Conservation (phyloP, 1,140 invertebrate species). For the Drosophila athabasca region DNA sequence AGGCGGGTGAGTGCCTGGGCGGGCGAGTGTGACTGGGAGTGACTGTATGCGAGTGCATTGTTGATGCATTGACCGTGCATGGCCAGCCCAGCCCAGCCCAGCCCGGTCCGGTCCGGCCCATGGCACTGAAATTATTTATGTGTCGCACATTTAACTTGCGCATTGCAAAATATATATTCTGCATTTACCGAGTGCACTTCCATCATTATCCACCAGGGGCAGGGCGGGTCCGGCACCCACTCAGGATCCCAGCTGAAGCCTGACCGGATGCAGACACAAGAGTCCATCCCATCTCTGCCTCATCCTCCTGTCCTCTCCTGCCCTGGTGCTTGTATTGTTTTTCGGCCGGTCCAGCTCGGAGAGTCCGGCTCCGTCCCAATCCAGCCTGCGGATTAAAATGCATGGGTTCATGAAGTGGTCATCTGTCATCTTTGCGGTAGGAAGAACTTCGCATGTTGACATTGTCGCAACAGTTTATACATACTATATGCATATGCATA, state of each 20-base stretch:
- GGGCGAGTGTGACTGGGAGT: not conserved
- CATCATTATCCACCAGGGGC: slow-evolving; percentile 70
- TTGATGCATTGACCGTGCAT: slow-evolving; percentile 60
- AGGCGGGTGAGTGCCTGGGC: not conserved
- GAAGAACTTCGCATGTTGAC: slow-evolving; percentile 81
- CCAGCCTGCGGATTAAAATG: slow-evolving; percentile 71
- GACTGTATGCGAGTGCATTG: slow-evolving; percentile 41
- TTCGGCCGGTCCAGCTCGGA: slow-evolving; percentile 36
- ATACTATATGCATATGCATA: slow-evolving; percentile 47
- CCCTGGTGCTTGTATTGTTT: slow-evolving; percentile 63
- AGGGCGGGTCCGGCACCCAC: not conserved
- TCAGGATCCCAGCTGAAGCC: slow-evolving; percentile 21
- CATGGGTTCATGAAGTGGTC: slow-evolving; percentile 82
- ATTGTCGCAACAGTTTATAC: slow-evolving; percentile 80
- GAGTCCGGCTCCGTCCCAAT: too few relatives aligned
- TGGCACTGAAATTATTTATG: slow-evolving; percentile 76
- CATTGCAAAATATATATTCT: slow-evolving; percentile 80
- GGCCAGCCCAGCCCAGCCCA: not conserved
- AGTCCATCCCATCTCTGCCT: not conserved
- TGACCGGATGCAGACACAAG: slow-evolving; percentile 61
- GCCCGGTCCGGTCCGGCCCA: slow-evolving; percentile 7
- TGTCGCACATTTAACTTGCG: slow-evolving; percentile 79
- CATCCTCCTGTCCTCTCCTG: slow-evolving; percentile 13
- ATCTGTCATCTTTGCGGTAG: slow-evolving; percentile 81
- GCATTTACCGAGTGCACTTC: slow-evolving; percentile 79